Base-by-base conservation (phyloP, 2,113 vertebrate species). In the Phrynocephalus versicolor region DNA sequence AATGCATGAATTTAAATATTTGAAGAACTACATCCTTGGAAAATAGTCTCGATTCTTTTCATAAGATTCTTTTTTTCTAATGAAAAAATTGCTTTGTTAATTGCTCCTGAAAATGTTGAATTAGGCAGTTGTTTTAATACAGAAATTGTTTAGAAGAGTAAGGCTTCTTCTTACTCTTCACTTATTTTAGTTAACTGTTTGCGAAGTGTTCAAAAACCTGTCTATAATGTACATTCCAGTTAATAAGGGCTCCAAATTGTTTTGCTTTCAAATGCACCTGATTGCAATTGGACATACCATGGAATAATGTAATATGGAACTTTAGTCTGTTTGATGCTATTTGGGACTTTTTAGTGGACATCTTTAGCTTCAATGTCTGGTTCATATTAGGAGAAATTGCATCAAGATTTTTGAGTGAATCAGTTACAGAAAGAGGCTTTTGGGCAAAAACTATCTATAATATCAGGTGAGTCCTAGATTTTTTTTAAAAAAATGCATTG, bases 311-410 rank as follows among this genome's bases (percentile, higher is more conserved):
- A 83, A 83, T 70, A 71, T 91, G 83, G 90, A 92, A 90, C 85
- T 93, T 8, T 7, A 81, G 76, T 45, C 90, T 91, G 71, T 37
- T 89, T 92, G 75, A 35, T 91, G 91, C 73, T 77, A 75, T 87
- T 93, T 79, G 79, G 37, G 25, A 30, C 39, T 27, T 35, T 39
- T 91, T 92, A 83, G 75, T 81, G 76, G 91, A 85, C 77, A 92
- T 74, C 81, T 89, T 83, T 92, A 89, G 80, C 83, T 89, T 88
- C 87, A 35, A 64, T 91, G 90, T 58, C 88, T 85, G 84, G 87
- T 93, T 79, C 87, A 91, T 89, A 89, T 92, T 88, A 84, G 41
- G 86, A 64, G 92, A 95, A 95, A 94, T 89, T 93, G 92, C 94
- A 95, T 88, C 87, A 90, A 23, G 33, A 18, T 62, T 33, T 78